phyloP scores from a whole-genome alignment of 2,113 vertebrate species.

The Nesoenas mayeri region DNA sequence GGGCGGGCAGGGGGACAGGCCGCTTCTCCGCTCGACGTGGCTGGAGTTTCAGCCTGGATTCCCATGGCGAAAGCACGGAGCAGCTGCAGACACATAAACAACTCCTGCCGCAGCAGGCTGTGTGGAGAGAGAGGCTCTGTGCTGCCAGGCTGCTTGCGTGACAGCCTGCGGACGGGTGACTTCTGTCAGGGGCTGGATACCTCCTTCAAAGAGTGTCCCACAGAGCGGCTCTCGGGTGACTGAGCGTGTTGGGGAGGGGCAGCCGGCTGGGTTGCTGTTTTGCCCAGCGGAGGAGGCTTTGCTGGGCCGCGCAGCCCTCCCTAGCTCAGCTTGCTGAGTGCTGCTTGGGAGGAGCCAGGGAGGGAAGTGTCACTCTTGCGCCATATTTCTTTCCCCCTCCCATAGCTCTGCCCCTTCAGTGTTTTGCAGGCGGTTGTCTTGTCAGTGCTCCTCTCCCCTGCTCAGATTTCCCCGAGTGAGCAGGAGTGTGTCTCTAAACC shows the following conservation, averaged over 20 bases:
- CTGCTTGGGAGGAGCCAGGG: conserved; percentile 9
- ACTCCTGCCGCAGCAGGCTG: conserved; percentile 35
- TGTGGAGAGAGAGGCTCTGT: not conserved
- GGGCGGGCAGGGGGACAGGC: not conserved
- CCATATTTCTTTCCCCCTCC: not conserved
- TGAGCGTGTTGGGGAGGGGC: not conserved
- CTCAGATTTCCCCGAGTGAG: not conserved
- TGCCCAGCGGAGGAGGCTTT: not conserved
- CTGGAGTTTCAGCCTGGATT: conserved; percentile 13
- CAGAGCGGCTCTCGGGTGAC: not conserved
- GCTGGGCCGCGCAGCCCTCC: not conserved
- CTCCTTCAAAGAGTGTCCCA: not conserved
- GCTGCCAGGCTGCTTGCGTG: not conserved
- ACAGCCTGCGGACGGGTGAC: not conserved
- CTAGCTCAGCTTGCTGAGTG: not conserved
- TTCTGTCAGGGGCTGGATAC: not conserved
- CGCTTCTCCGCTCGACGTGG: not conserved
- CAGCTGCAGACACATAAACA: conserved; percentile 44
- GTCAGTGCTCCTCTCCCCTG: not conserved
- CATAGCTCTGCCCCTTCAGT: not conserved
- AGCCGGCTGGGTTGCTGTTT: not conserved
- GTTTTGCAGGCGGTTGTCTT: not conserved
- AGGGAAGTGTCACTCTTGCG: not conserved
- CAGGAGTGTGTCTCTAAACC: not conserved
- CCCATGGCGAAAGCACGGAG: not conserved